These are phyloP conservation scores for Cantharis rustica DNA, from an alignment of 2,888 invertebrate species.

Conservation along the genomic window DNA sequence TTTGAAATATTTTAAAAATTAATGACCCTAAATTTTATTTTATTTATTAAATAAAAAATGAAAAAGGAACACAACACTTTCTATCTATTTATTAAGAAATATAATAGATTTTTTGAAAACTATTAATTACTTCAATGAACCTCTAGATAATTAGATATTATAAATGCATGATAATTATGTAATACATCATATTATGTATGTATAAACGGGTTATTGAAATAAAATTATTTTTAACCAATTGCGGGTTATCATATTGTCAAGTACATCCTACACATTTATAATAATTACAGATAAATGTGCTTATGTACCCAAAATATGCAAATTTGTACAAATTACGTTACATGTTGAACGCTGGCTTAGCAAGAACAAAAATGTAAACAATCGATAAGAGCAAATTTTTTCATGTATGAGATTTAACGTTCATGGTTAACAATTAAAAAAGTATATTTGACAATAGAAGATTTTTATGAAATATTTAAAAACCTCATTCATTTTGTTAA, in stretches of 20 bases:
- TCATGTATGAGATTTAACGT: neutral
- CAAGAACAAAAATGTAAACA: neutral
- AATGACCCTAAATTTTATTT: too few species aligned
- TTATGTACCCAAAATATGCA: neutral
- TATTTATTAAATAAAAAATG: too few species aligned
- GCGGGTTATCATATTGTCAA: neutral
- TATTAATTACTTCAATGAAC: too few species aligned
- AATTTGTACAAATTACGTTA: neutral
- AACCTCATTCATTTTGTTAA: neutral
- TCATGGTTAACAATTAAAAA: neutral
- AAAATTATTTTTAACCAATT: too few species aligned
- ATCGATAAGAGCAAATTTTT: neutral
- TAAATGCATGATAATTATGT: too few species aligned
- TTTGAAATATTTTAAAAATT: too few species aligned
- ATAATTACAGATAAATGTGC: neutral
- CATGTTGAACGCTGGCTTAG: neutral
- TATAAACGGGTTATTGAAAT: too few species aligned
- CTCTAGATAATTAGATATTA: too few species aligned
- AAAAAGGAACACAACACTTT: too few species aligned
- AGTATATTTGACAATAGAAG: neutral
- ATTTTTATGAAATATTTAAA: neutral
- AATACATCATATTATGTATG: too few species aligned
- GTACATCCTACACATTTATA: neutral
- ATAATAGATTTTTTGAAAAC: too few species aligned
- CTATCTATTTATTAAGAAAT: too few species aligned